Evolutionary conservation across 2,797 vertebrate genomes (phyloP).

Genomic region (Tauraco hartlaubi): DNA sequence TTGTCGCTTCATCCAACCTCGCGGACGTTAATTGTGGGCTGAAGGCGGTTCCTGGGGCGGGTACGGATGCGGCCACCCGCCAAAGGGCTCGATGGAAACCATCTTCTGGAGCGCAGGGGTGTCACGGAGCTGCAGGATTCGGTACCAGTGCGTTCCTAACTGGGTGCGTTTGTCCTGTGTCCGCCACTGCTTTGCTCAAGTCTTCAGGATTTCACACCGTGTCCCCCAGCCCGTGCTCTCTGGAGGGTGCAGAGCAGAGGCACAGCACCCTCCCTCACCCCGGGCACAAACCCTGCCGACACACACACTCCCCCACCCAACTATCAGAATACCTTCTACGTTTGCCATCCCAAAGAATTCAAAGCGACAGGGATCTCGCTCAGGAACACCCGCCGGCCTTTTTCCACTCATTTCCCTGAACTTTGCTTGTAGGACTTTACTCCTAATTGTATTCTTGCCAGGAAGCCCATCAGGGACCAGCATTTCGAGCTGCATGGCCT

Average conservation of each 20-base stretch:
- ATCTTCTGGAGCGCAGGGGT: background rate
- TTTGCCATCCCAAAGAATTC: background rate
- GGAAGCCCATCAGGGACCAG: background rate
- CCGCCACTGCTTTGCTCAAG: background rate
- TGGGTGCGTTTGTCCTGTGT: accelerated
- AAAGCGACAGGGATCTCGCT: background rate
- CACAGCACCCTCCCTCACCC: background rate
- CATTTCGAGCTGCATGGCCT: no score
- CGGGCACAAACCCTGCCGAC: no score
- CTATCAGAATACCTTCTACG: background rate
- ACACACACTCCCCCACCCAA: background rate
- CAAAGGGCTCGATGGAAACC: background rate
- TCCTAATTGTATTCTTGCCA: background rate
- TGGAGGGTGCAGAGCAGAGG: background rate
- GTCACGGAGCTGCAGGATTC: background rate
- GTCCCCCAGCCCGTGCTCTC: background rate
- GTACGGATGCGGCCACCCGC: background rate
- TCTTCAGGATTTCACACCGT: accelerated
- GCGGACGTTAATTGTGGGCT: background rate
- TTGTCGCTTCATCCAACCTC: background rate
- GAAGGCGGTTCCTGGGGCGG: accelerated
- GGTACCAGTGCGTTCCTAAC: accelerated
- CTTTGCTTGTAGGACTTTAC: background rate
- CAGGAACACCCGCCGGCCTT: background rate
- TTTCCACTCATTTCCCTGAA: background rate